Base-by-base conservation (phyloP, 2,888 invertebrate genomes). In the Frankliniella intonsa region DNA sequence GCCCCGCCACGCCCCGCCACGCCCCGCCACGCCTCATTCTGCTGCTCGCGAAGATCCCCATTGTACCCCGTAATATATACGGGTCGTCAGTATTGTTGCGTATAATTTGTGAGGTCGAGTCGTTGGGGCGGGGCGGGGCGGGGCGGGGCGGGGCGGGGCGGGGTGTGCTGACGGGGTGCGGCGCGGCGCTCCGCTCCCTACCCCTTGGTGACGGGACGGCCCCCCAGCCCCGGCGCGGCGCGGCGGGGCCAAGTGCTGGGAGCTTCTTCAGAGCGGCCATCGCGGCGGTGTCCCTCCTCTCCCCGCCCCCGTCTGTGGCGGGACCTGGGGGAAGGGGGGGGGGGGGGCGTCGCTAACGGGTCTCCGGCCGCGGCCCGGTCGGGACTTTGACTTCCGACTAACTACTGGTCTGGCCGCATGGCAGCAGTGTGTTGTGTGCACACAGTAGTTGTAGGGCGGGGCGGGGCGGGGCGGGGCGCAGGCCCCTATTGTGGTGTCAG, bases 31-130 rank as follows among this genome's bases (percentile, higher is more conserved):
- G 49, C 79, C 80, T 62, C 80, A 38, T 62, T 62, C 62, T 62
- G 17, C 69, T 62, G 17, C 69, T 3, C 25, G 69, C 12, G 62
- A 17, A 62, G 62, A 62, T 62, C 62, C 38, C 69, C 69, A 76
- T 76, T 76, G 69, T 76, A 25, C 25, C 22, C 69, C n/a, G 25
- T 76, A 76, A 76, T 76, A 76, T 76, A 76, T 76, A 76, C 69
- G 69, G 69, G 69, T 76, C 69, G 69, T 76, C 69, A 76, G 69
- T 76, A 76, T 76, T 76, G 69, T 76, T 76, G 69, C 69, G 69
- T 76, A 76, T 76, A 76, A 76, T 76, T 76, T 76, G 69, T 76
- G 69, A 76, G 69, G n/a, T 22, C 25, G 69, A 22, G 69, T 69
- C 69, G 19, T 22, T 22, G 55, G 55, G 55, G 0, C 14, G 55